A percentile compares a stretch with the other conserved stretches of the same genome.
phyloP scores from a whole-genome alignment of 2,797 vertebrate species.

The Gymnoscopelus microlampas region DNA sequence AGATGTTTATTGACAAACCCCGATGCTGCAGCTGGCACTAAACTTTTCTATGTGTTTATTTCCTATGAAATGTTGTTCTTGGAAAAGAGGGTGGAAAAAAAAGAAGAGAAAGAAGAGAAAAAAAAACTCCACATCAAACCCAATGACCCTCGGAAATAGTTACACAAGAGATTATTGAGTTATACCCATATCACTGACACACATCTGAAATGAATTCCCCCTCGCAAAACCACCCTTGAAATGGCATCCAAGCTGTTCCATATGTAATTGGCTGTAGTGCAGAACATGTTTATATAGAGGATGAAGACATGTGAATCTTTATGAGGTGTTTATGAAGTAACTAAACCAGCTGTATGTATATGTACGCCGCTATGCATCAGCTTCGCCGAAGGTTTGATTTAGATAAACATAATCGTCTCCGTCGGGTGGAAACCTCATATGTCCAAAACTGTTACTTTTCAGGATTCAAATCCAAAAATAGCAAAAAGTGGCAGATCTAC shows the following conservation, averaged over 20 bases:
- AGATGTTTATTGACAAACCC: conserved; percentile 15
- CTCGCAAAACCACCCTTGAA: conserved; percentile 13
- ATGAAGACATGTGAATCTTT: conserved; percentile 35
- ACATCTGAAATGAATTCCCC: conserved; percentile 47
- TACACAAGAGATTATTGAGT: conserved; percentile 24
- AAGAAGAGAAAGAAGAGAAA: too few species aligned
- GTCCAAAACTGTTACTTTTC: too few species aligned
- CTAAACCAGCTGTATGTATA: too few species aligned
- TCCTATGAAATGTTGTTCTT: conserved; percentile 18
- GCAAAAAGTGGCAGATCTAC: too few species aligned
- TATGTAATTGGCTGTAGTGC: conserved; percentile 19
- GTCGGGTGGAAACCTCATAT: too few species aligned
- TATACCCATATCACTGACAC: conserved; percentile 18
- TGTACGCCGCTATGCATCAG: too few species aligned
- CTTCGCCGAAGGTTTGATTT: too few species aligned
- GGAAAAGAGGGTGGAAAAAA: background rate
- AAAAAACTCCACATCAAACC: conserved; percentile 18
- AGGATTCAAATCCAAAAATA: too few species aligned
- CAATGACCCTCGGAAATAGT: conserved; percentile 31
- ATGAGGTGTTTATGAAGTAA: too few species aligned
- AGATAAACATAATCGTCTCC: too few species aligned
- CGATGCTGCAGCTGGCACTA: conserved; percentile 22
- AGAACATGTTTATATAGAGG: conserved; percentile 28
- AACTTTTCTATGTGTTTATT: conserved; percentile 5
- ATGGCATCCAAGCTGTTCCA: conserved; percentile 18